Percentiles rank a stretch among this genome's conserved stretches.
These are phyloP conservation scores for Heterodera carotae DNA, from an alignment of 1,140 invertebrate genomes.

Conservation along the genomic window DNA sequence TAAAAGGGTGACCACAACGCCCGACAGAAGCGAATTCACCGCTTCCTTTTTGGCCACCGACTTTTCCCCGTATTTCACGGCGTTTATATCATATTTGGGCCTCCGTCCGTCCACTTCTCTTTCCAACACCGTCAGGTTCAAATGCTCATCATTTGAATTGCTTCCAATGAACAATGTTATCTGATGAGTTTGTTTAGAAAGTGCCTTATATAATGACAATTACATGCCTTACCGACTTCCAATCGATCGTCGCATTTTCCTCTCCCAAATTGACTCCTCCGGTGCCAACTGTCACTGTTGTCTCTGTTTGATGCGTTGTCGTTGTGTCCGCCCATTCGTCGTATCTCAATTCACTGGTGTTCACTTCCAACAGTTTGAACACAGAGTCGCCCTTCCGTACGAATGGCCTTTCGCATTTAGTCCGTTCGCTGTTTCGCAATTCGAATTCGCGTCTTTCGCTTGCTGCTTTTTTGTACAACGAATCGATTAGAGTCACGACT, in stretches of 20 bases:
- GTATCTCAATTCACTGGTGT: constrained; percentile 39
- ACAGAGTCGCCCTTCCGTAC: constrained; percentile 25
- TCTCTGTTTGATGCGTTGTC: constrained; percentile 8
- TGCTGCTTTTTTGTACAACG: constrained; percentile 46
- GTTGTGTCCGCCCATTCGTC: constrained; percentile 50
- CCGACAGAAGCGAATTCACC: constrained; percentile 48
- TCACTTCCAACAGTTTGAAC: constrained; percentile 41
- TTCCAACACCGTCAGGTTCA: constrained; percentile 15
- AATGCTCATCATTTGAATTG: constrained; percentile 25
- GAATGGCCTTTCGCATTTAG: constrained; percentile 50
- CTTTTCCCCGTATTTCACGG: constrained; percentile 49
- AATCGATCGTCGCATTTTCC: constrained; percentile 53
- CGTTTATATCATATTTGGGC: constrained; percentile 51
- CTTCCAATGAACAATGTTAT: constrained; percentile 28
- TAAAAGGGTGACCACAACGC: constrained; percentile 40
- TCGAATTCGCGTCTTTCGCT: constrained; percentile 38
- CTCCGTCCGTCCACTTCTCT: constrained; percentile 36
- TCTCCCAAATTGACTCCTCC: constrained; percentile 9
- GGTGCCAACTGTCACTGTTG: constrained; percentile 17
- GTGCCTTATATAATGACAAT: constrained; percentile 9
- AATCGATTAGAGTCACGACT: constrained; percentile 41
- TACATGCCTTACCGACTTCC: constrained; percentile 43
- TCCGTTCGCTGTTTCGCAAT: constrained; percentile 41
- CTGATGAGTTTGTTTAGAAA: constrained; percentile 27
- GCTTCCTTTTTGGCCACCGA: constrained; percentile 35